A percentile compares a stretch with the other conserved stretches of the same genome.
Conservation (phyloP, 2,888 invertebrate species). For the Eubasilissa splendida region DNA sequence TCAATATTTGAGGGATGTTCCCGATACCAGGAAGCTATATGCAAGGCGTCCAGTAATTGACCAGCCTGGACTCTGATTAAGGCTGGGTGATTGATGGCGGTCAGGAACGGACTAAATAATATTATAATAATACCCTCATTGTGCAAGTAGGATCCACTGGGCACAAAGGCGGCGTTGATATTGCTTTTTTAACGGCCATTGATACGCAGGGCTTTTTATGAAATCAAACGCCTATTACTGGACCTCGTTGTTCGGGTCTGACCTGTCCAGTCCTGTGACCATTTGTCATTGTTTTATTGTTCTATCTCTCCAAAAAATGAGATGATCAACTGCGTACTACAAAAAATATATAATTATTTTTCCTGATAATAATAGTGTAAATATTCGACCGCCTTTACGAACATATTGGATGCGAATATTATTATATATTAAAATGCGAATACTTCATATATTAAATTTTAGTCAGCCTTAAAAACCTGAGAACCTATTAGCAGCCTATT, state of each 20-base stretch:
- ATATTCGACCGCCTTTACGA: no score
- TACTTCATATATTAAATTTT: no score
- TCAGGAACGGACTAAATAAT: conserved; percentile 40
- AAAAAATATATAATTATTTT: no score
- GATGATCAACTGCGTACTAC: neutral
- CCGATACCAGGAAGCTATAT: conserved; percentile 46
- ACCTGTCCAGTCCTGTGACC: conserved; percentile 19
- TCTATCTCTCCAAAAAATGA: neutral
- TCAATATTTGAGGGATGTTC: conserved; percentile 27
- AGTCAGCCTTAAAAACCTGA: no score
- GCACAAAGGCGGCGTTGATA: conserved; percentile 49
- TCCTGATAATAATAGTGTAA: no score
- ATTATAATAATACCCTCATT: conserved; percentile 54
- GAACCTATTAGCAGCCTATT: no score
- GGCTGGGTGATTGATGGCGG: conserved; percentile 56
- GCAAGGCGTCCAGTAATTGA: conserved; percentile 45
- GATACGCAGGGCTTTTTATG: conserved; percentile 27
- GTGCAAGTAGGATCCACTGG: conserved; percentile 39
- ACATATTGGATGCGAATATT: no score
- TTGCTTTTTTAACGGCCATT: conserved; percentile 49
- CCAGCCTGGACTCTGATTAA: conserved; percentile 49
- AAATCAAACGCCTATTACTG: conserved; percentile 42
- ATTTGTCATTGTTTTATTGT: neutral
- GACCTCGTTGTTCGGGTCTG: conserved; percentile 34
- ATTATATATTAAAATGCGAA: no score